A percentile compares a stretch with the other conserved stretches of the same genome.
These are phyloP conservation scores for Hyles lineata DNA, from an alignment of 2,888 invertebrate genomes.

Conservation along the genomic window DNA sequence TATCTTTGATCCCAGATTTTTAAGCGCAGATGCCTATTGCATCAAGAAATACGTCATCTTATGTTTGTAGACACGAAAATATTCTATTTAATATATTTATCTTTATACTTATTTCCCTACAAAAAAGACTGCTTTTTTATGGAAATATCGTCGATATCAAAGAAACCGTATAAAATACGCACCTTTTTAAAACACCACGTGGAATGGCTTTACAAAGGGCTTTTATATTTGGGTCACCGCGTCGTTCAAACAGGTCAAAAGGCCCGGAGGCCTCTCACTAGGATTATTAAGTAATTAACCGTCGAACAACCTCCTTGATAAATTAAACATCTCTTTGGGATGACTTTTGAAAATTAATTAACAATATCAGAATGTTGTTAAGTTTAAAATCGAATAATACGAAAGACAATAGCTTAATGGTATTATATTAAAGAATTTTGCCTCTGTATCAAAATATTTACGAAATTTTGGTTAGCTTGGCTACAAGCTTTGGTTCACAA, in stretches of 20 bases:
- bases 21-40: too few species aligned
- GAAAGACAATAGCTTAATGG: background rate
- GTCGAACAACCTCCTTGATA: constrained; percentile 49
- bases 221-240: constrained; percentile 33
- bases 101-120: background rate
- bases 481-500: too few species aligned
- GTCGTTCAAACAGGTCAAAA: constrained; percentile 32
- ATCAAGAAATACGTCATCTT: too few species aligned
- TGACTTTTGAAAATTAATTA: constrained; percentile 33
- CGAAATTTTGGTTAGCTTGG: too few species aligned
- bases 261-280: constrained; percentile 26
- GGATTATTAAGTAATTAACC: constrained; percentile 56
- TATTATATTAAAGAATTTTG: too few species aligned
- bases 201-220: constrained; percentile 22
- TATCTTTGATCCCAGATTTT: too few species aligned
- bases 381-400: background rate
- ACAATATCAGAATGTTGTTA: background rate
- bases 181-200: constrained; percentile 15
- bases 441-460: too few species aligned
- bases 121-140: background rate
- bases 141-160: background rate
- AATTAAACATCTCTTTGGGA: constrained; percentile 45
- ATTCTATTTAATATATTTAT: too few species aligned
- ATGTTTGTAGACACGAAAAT: too few species aligned
- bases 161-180: background rate